These are phyloP conservation scores for Pseudanteris insignis DNA, from an alignment of 2,888 invertebrate genomes.

Conservation along the genomic window DNA sequence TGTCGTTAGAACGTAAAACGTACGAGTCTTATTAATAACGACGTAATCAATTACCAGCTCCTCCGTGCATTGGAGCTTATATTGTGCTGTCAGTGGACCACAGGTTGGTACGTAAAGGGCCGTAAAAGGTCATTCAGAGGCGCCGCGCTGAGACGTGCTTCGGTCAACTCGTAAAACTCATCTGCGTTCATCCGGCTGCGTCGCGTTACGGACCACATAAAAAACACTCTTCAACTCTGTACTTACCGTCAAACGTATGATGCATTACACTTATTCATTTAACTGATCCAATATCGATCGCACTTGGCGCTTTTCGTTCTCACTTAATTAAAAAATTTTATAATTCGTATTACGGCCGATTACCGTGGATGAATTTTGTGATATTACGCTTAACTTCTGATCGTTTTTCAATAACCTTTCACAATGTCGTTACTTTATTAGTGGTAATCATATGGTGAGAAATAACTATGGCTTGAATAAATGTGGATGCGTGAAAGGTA, in stretches of 20 bases:
- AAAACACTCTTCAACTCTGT: constrained; percentile 30
- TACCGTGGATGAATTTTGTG: too few relatives aligned
- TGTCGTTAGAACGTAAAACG: constrained; percentile 46
- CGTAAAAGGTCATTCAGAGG: constrained; percentile 52
- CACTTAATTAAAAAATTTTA: too few relatives aligned
- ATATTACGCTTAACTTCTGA: too few relatives aligned
- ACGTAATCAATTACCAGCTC: constrained; percentile 57
- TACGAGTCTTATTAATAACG: constrained; percentile 55
- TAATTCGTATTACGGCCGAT: too few relatives aligned
- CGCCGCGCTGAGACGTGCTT: constrained; percentile 52
- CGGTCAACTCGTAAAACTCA: constrained; percentile 59
- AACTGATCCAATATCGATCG: constrained; percentile 1
- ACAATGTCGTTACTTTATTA: too few relatives aligned
- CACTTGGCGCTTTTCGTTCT: too few relatives aligned
- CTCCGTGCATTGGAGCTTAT: constrained; percentile 46
- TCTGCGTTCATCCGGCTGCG: constrained; percentile 55
- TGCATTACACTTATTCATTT: constrained; percentile 10
- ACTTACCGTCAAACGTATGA: constrained; percentile 14
- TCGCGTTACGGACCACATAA: constrained; percentile 39
- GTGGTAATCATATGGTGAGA: too few relatives aligned
- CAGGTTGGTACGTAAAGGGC: constrained; percentile 46
- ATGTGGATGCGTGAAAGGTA: too few relatives aligned
- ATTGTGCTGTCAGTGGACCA: constrained; percentile 44
- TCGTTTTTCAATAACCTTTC: too few relatives aligned
- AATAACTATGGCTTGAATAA: too few relatives aligned